Evolutionary conservation across 1,140 invertebrate species (phyloP).

Genomic region (Drosophila guanche): DNA sequence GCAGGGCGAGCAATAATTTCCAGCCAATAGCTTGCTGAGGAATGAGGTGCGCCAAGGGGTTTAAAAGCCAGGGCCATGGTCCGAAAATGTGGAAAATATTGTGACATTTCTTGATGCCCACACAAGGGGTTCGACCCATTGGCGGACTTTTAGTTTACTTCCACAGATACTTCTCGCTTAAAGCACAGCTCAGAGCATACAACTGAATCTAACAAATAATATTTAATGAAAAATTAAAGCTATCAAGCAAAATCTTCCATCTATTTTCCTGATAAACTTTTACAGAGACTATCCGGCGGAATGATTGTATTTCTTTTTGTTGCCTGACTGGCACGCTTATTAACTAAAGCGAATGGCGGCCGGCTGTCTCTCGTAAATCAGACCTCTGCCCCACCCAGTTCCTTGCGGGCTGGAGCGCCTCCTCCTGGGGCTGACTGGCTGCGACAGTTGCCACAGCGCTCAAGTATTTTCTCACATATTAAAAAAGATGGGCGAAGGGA

Average conservation of each 20-base stretch:
- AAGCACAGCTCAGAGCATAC: not conserved
- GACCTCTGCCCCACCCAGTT: conserved; percentile 8
- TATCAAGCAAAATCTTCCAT: not conserved
- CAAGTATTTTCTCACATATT: conserved; percentile 77
- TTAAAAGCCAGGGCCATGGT: not conserved
- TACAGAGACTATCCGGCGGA: not conserved
- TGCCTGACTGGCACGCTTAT: conserved; percentile 53
- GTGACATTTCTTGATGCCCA: conserved; percentile 28
- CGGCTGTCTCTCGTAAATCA: conserved; percentile 71
- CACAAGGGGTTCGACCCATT: not conserved
- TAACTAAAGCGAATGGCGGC: conserved; percentile 63
- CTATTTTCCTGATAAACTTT: conserved; percentile 28
- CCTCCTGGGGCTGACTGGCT: conserved; percentile 15
- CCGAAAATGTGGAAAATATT: conserved; percentile 45
- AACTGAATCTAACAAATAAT: not conserved
- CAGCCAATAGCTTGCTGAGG: conserved; percentile 48
- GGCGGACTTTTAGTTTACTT: not conserved
- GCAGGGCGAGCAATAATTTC: conserved; percentile 67
- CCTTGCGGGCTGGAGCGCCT: conserved; percentile 3
- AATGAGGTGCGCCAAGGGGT: conserved; percentile 21
- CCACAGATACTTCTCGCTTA: not conserved
- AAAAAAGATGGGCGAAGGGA: conserved; percentile 42
- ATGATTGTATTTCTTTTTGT: conserved; percentile 25
- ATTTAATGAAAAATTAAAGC: not conserved
- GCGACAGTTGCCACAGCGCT: conserved; percentile 39